These are phyloP conservation scores for Steinernema khuongi DNA, from an alignment of 1,140 invertebrate genomes.

Conservation along the genomic window DNA sequence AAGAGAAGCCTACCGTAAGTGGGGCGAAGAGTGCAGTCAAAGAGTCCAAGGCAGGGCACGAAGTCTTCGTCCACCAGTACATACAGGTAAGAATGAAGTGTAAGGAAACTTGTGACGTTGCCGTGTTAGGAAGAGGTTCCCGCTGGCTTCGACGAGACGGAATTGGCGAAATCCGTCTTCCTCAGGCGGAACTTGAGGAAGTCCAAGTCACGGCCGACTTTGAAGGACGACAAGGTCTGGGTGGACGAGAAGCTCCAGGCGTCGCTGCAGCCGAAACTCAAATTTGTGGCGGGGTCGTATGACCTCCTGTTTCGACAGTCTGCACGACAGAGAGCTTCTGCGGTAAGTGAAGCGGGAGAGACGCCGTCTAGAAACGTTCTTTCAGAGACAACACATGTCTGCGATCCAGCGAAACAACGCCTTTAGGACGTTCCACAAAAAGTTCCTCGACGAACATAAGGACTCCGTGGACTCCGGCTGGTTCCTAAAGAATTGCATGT, in stretches of 20 bases:
- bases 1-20: slow-evolving; percentile 20
- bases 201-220: not conserved
- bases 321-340: not conserved
- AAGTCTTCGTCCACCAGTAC: not conserved
- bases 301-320: not conserved
- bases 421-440: too few relatives aligned
- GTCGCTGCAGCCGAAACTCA: not conserved
- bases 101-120: not conserved
- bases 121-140: not conserved
- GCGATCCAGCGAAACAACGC: too few relatives aligned
- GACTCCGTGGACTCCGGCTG: too few relatives aligned
- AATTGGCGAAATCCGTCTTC: not conserved
- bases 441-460: too few relatives aligned
- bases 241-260: not conserved
- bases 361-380: too few relatives aligned
- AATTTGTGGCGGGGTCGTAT: not conserved
- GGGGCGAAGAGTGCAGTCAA: not conserved
- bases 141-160: not conserved
- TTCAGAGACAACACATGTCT: too few relatives aligned
- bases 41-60: not conserved
- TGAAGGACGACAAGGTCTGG: not conserved
- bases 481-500: too few relatives aligned
- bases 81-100: not conserved
- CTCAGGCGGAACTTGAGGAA: not conserved
- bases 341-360: too few relatives aligned